These are phyloP conservation scores for Gallinago undulata DNA, from an alignment of 2,113 vertebrate genomes.

Conservation along the genomic window DNA sequence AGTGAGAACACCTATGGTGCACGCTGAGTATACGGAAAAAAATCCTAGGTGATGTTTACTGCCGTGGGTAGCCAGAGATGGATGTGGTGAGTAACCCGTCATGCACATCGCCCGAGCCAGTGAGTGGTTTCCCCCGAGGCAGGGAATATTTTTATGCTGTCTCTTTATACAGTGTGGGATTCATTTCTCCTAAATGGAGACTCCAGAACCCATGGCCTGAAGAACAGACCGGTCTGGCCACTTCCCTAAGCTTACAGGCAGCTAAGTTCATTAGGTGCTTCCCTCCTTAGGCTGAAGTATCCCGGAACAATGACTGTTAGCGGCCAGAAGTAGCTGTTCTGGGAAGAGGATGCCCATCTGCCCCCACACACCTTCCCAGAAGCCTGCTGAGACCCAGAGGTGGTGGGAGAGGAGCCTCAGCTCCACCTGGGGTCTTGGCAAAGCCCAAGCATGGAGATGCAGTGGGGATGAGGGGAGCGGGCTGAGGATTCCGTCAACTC, in stretches of 20 bases:
- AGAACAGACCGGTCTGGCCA: background rate
- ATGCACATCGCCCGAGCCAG: background rate
- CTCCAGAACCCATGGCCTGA: background rate
- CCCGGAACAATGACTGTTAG: background rate
- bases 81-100: background rate
- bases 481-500: background rate
- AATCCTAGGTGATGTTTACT: background rate
- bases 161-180: background rate
- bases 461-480: background rate
- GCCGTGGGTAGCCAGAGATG: background rate
- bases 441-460: background rate
- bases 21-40: background rate
- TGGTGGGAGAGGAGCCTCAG: background rate
- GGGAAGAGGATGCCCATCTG: background rate
- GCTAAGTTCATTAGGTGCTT: background rate
- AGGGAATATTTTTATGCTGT: background rate
- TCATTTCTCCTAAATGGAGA: background rate
- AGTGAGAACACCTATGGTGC: background rate
- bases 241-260: background rate
- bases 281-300: background rate
- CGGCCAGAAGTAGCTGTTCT: background rate
- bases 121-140: background rate
- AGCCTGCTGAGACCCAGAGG: background rate
- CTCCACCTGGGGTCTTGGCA: background rate
- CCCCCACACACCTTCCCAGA: background rate